These are phyloP conservation scores for Strongylocentrotus purpuratus DNA, from an alignment of 35 echinoderm and acorn worm genomes.

Conservation along the genomic window DNA sequence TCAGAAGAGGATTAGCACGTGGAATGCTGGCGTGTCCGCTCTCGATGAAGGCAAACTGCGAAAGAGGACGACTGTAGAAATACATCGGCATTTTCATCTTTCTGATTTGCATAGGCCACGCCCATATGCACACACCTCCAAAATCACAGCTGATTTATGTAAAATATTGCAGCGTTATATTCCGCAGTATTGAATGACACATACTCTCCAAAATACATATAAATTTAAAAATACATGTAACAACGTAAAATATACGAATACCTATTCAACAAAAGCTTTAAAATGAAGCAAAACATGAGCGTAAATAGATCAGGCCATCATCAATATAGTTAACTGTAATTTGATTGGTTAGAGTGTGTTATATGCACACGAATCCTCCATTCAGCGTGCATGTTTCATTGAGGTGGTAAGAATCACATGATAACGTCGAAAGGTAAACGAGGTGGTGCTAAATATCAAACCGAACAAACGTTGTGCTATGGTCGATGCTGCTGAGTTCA, in stretches of 20 bases:
- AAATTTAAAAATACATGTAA: neutral
- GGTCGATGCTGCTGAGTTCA: neutral
- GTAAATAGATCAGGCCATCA: neutral
- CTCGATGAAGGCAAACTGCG: neutral
- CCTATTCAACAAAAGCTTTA: neutral
- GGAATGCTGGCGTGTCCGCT: neutral
- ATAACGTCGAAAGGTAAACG: neutral
- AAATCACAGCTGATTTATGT: neutral
- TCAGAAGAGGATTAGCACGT: neutral
- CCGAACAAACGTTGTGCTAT: neutral
- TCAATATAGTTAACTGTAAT: neutral
- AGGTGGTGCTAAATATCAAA: neutral
- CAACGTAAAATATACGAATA: neutral
- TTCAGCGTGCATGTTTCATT: neutral
- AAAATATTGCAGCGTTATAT: neutral
- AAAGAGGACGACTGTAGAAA: slow-evolving; percentile 36
- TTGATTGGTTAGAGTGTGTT: neutral
- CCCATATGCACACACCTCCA: neutral
- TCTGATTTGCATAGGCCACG: slow-evolving; percentile 40
- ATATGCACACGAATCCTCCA: neutral
- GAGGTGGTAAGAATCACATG: neutral
- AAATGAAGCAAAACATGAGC: neutral
- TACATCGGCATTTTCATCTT: slow-evolving; percentile 36
- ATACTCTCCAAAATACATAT: neutral
- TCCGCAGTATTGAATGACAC: neutral